phyloP scores from a whole-genome alignment of 1,140 invertebrate genomes.

The Bombus terrestris region DNA sequence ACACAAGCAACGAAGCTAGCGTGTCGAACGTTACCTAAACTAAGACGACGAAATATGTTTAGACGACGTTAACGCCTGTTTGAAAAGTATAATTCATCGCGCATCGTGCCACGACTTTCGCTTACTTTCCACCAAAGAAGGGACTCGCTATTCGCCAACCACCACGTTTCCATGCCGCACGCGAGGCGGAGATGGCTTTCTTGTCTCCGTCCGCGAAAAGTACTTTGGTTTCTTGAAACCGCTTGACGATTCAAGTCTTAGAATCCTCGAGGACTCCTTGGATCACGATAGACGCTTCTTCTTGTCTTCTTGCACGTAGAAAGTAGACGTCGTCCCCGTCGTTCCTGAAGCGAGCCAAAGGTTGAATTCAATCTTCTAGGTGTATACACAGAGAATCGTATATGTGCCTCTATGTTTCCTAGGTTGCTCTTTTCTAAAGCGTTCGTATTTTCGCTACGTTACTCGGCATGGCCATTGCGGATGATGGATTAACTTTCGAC shows the following conservation, averaged over 20 bases:
- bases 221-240: slow-evolving; percentile 20
- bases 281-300: slow-evolving; percentile 13
- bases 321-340: slow-evolving; percentile 35
- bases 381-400: not conserved
- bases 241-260: slow-evolving; percentile 30
- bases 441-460: not conserved
- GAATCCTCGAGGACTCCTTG: slow-evolving; percentile 39
- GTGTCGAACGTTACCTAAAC: no score
- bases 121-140: slow-evolving; percentile 31
- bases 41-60: no score
- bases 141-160: slow-evolving; percentile 13
- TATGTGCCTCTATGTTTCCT: no score
- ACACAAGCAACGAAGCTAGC: no score
- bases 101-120: not conserved
- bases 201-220: slow-evolving; percentile 19
- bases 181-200: slow-evolving; percentile 19
- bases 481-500: no score
- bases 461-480: no score
- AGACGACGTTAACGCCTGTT: not conserved
- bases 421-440: not conserved
- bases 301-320: slow-evolving; percentile 25
- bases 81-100: slow-evolving; percentile 17
- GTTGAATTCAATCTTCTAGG: slow-evolving; percentile 41
- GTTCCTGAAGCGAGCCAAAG: slow-evolving; percentile 9
- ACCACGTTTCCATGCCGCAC: not conserved